Conservation (phyloP, 2,888 invertebrate species). For the Epinotia brunnichana region DNA sequence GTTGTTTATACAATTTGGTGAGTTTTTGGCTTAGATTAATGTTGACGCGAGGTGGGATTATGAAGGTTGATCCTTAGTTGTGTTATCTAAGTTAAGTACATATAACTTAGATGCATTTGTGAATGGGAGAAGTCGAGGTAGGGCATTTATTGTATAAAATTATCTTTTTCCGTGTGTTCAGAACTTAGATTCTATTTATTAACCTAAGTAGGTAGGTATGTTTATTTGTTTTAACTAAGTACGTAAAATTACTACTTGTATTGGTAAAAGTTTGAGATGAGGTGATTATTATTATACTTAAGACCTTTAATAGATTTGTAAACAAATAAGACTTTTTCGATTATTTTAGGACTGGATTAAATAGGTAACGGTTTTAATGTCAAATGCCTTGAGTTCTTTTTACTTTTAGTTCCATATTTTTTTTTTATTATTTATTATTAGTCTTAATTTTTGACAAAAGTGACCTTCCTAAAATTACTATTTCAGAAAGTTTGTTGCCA, state of each 20-base stretch:
- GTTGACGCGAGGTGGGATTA: conserved; percentile 8
- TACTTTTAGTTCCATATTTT: too few species aligned
- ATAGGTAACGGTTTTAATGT: not conserved
- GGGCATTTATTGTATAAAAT: not conserved
- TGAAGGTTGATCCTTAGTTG: conserved; percentile 15
- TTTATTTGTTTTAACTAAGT: not conserved
- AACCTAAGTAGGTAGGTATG: not conserved
- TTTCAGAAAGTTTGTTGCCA: too few species aligned
- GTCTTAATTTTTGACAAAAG: too few species aligned
- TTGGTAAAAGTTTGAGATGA: not conserved
- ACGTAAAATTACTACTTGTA: not conserved
- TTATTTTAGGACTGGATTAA: not conserved
- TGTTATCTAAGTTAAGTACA: conserved; percentile 13
- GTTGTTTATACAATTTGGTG: conserved; percentile 13
- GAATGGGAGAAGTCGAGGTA: not conserved
- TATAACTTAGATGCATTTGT: conserved; percentile 12
- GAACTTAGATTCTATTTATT: not conserved
- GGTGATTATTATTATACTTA: too few species aligned
- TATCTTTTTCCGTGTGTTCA: not conserved
- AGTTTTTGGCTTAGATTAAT: conserved; percentile 4
- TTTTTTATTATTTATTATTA: too few species aligned
- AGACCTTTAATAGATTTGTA: too few species aligned
- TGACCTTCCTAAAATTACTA: too few species aligned
- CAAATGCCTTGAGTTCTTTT: not conserved
- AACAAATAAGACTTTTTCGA: too few species aligned